These are phyloP conservation scores for Ischnus inquisitorius DNA, from an alignment of 2,888 invertebrate genomes.

Conservation along the genomic window DNA sequence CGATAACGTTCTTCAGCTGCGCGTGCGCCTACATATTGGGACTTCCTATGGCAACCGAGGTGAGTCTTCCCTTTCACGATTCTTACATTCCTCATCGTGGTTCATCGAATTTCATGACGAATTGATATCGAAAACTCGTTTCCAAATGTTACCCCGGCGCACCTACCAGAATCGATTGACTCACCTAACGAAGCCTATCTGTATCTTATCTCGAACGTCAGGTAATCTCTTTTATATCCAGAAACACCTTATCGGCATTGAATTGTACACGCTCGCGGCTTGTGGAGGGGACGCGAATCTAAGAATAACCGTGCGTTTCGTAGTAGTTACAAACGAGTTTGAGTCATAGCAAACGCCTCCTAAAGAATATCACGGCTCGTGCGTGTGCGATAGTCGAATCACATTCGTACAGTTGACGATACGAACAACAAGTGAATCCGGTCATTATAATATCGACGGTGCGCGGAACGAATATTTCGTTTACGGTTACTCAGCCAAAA, in stretches of 20 bases:
- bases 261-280: slow-evolving; percentile 33
- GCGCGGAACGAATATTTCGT: background rate
- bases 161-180: slow-evolving; percentile 44
- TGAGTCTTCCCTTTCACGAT: slow-evolving; percentile 83
- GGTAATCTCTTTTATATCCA: slow-evolving; percentile 55
- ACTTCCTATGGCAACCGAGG: slow-evolving; percentile 95
- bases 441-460: background rate
- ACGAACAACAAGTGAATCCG: slow-evolving; percentile 40
- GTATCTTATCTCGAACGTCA: slow-evolving; percentile 58
- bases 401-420: slow-evolving; percentile 32
- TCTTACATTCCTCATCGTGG: slow-evolving; percentile 6
- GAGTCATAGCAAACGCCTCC: slow-evolving; percentile 56
- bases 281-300: slow-evolving; percentile 26
- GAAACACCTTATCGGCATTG: slow-evolving; percentile 59
- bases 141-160: slow-evolving; percentile 26
- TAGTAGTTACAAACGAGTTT: slow-evolving; percentile 42
- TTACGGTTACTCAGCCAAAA: background rate
- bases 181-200: slow-evolving; percentile 25
- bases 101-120: slow-evolving; percentile 15
- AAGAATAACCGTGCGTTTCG: slow-evolving; percentile 45
- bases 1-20: slow-evolving; percentile 94
- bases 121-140: background rate
- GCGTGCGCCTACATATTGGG: slow-evolving; percentile 93
- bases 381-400: slow-evolving; percentile 49
- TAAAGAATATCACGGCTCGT: slow-evolving; percentile 29